Base-by-base conservation (phyloP, 2,888 invertebrate genomes). In the Trisateles emortualis region DNA sequence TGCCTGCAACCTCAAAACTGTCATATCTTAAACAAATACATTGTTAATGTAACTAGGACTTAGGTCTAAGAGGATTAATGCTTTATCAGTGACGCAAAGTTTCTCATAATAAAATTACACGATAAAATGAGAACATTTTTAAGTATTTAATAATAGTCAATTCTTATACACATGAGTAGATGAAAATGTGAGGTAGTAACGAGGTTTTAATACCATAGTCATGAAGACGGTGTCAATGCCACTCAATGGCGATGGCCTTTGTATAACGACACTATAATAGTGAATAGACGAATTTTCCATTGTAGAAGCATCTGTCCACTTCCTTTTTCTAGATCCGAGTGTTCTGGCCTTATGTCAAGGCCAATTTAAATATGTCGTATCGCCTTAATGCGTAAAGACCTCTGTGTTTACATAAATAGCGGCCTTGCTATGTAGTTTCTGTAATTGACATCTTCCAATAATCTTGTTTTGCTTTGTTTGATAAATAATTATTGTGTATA, bases 391-490 rank as follows among this genome's bases (percentile, higher is more conserved):
- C 73, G 72, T 77, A 81, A 64, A 77, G 84, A 75, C 88, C 88
- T 89, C 88, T 78, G 83, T 86, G 83, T 86, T 88, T 86, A 88
- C 85, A 86, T 88, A 86, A 87, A 78, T 74, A 74, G 57, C 64
- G 79, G 68, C 88, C 84, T 88, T 80, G 72, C 51, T 72, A 8
- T n/a, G n/a, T 26, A 26, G 74, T 79, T 78, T 77, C 74, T 79
- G 68, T 78, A 77, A 79, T 77, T 74, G 77, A 62, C 64, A 68
- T 72, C 59, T 62, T 57, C 65, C 59, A 54, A 68, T 69, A 59
- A 54, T 44, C 14, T 48, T 29, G 49, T 51, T 42, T 35, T 43
- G 22, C 8, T 44, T 40, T 40, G 39, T 43, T 41, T 16, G n/a
- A 11, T 32, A n/a, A 8, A 39, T 22, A n/a, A 5, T 11, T 4